Base-by-base conservation (phyloP, 2,888 invertebrate species). In the Dermolepida albohirtum region DNA sequence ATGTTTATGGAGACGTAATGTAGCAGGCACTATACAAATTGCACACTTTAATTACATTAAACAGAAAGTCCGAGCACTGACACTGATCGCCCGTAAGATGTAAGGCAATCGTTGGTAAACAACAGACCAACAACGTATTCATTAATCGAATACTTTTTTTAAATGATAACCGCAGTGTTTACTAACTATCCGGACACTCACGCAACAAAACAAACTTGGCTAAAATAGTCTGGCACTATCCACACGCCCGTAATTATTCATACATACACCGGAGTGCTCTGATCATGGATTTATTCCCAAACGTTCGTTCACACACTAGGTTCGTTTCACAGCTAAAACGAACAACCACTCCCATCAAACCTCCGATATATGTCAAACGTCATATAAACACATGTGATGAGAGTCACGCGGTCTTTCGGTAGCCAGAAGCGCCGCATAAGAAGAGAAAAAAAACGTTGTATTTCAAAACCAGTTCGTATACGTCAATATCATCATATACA, bases 321-420 rank as follows among this genome's bases (percentile, higher is more conserved):
- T 66, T 66, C 51, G 59, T 66, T 22, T 40, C 66, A 43, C 22
- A 49, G 66, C 66, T 66, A 66, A 57, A 50, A 39, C 49, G 34
- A 62, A 62, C 51, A 75, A 76, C 79, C 79, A 79, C 79, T 79
- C 79, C 79, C 78, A 76, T 75, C 71, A 70, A 72, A 74, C 70
- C 40, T 65, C 12, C 51, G 47, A 43, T 22, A 10, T 14, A 29
- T 34, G 34, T 62, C 51, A 63, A 52, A 69, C 69, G 71, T 72
- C 70, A 71, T 68, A 65, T 69, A 67, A 57, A 68, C 69, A 70
- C 75, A 74, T 73, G 74, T 72, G 73, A 74, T 66, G 17, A 64
- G 39, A 70, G 70, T 75, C 75, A 76, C 74, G 73, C 73, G 75
- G 71, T 72, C 70, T 73, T 74, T 70, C 50, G 64, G 68, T 66